These are phyloP conservation scores for Nomia melanderi DNA, from an alignment of 1,140 invertebrate species.

Conservation along the genomic window DNA sequence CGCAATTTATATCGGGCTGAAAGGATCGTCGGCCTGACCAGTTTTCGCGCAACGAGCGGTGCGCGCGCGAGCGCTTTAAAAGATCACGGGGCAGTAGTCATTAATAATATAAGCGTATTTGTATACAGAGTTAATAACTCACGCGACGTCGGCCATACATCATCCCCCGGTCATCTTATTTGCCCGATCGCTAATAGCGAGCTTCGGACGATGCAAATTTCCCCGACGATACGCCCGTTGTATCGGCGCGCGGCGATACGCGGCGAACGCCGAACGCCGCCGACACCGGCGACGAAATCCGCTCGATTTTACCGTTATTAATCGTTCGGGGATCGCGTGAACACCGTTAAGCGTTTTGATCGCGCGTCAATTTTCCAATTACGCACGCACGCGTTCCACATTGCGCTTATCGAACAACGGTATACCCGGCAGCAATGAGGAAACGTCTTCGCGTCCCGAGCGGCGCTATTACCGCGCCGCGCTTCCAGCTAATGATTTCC, in stretches of 20 bases:
- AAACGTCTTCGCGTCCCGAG: slow-evolving; percentile 60
- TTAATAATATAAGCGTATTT: slow-evolving; percentile 42
- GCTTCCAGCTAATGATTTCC: slow-evolving; percentile 65
- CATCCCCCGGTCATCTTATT: slow-evolving; percentile 33
- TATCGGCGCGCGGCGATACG: no score
- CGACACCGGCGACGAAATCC: background rate
- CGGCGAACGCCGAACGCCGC: no score
- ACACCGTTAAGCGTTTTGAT: slow-evolving; percentile 64
- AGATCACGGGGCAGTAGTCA: slow-evolving; percentile 27
- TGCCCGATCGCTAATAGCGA: slow-evolving; percentile 14
- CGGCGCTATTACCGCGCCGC: slow-evolving; percentile 42
- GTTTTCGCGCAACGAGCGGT: slow-evolving; percentile 25
- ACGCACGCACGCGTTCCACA: slow-evolving; percentile 60
- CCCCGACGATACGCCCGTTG: no score
- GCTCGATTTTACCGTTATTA: slow-evolving; percentile 65
- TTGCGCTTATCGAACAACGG: slow-evolving; percentile 72
- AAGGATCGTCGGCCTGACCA: background rate
- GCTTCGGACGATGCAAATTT: slow-evolving; percentile 1
- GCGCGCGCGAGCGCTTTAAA: slow-evolving; percentile 12
- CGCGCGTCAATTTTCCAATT: slow-evolving; percentile 67
- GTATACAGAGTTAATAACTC: slow-evolving; percentile 47
- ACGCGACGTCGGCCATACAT: slow-evolving; percentile 27
- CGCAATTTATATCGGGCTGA: slow-evolving; percentile 22
- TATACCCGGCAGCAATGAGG: slow-evolving; percentile 71
- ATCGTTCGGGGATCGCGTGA: slow-evolving; percentile 49